These are phyloP conservation scores for Diprion similis DNA, from an alignment of 1,140 invertebrate genomes.

Conservation along the genomic window DNA sequence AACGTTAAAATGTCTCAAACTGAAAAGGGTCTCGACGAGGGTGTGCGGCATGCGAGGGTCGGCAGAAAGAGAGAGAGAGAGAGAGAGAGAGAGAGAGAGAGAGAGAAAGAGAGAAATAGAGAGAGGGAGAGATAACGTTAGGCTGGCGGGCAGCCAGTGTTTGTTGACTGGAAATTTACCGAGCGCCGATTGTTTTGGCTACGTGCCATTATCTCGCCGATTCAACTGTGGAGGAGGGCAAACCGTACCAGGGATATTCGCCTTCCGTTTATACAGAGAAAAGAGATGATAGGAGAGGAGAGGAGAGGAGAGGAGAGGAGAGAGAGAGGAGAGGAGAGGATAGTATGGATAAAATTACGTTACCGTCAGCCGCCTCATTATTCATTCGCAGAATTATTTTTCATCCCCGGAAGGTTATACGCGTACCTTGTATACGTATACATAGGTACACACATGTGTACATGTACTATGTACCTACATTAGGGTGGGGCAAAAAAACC, in stretches of 20 bases:
- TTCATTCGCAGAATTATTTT: constrained; percentile 22
- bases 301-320: constrained; percentile 1
- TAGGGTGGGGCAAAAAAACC: too few species aligned
- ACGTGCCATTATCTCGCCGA: constrained; percentile 48
- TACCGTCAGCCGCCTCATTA: not conserved
- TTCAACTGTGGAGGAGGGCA: not conserved
- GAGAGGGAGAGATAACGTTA: constrained; percentile 11
- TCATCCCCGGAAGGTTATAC: not conserved
- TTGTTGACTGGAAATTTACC: constrained; percentile 59
- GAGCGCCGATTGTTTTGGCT: constrained; percentile 54
- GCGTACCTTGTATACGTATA: too few species aligned
- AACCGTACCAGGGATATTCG: constrained; percentile 14
- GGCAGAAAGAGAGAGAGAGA: not conserved
- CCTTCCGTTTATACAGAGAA: not conserved
- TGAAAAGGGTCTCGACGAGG: not conserved
- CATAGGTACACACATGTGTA: too few species aligned
- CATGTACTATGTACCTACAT: too few species aligned
- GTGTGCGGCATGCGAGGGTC: not conserved
- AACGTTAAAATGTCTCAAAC: constrained; percentile 5
- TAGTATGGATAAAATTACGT: constrained; percentile 17
- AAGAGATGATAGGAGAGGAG: constrained; percentile 7
- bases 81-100: constrained; percentile 12
- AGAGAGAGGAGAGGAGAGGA: not conserved
- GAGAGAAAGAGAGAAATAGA: not conserved
- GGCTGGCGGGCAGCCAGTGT: constrained; percentile 24